Base-by-base conservation (phyloP, 2,888 invertebrate species). In the Drosophila percnosoma region DNA sequence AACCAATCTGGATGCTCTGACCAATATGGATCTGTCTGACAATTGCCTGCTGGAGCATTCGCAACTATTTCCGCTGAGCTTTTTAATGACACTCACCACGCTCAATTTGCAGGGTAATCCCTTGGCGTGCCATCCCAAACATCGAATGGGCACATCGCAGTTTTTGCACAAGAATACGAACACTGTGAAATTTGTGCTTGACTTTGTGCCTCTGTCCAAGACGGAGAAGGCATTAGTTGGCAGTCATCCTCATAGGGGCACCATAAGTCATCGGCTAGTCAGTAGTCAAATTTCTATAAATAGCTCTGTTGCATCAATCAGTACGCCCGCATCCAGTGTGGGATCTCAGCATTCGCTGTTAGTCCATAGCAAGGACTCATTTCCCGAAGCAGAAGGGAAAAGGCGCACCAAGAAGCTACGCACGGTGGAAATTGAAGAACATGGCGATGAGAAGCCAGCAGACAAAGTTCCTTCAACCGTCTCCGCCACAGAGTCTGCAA, bases 11-110 rank as follows among this genome's bases (percentile, higher is more conserved):
- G 94, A 94, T 68, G 94, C 94, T 75, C 85, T 96, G 27, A 93
- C 92, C 15, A 94, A 95, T 86, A 91, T 96, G 55, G 95, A 96
- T 92, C 89, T 96, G 54, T 94, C 95, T 0, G 94, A 94, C 63
- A 96, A 96, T 90, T 95, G 94, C 83, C 91, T 96, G 65, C 87
- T 95, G 18, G 94, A 95, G 73, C 96, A 96, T 89, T 92, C 93
- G n/a, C 91, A 92, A 45, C 91, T 96, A 15, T 91, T 94, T 83
- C 94, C 95, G 10, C 82, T 96, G 15, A 94, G 94, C 55, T 93
- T 94, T 53, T 92, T 96, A 77, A 91, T 94, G 3, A 93, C 94
- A 0, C 92, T 96, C 7, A 92, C 94, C 54, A 94, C 93, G 89
- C 84, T 96, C 15, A 94, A 94, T 79, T 92, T 96, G 18, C 93